Percentiles rank a stretch among this genome's conserved stretches.
These are phyloP conservation scores for Eulemur rufifrons DNA, from an alignment of 2,113 vertebrate species.

Conservation along the genomic window DNA sequence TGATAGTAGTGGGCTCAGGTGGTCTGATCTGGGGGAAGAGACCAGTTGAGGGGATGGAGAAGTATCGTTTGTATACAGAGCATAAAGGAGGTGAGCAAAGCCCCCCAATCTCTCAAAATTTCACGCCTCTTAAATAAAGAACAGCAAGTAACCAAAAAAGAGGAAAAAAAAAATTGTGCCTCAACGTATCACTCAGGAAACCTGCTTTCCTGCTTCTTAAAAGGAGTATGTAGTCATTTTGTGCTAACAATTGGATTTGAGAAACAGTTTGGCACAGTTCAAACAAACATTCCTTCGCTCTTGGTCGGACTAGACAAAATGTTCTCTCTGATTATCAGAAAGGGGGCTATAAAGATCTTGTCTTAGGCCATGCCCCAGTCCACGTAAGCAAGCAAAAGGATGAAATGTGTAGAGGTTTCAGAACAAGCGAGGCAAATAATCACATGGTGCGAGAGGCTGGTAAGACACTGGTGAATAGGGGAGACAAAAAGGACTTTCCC, in stretches of 20 bases:
- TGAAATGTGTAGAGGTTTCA: conserved; percentile 90
- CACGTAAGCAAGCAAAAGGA: conserved; percentile 88
- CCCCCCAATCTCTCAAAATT: conserved; percentile 77
- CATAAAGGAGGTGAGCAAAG: conserved; percentile 72
- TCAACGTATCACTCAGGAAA: conserved; percentile 80
- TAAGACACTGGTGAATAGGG: conserved; percentile 90
- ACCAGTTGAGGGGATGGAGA: background rate
- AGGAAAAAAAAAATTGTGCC: conserved; percentile 74
- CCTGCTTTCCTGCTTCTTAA: conserved; percentile 84
- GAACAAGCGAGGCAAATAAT: conserved; percentile 88
- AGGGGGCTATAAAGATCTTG: conserved; percentile 85
- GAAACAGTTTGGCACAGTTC: conserved; percentile 91
- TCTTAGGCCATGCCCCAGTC: conserved; percentile 87
- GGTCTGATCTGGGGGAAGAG: conserved; percentile 48
- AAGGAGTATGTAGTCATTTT: conserved; percentile 82
- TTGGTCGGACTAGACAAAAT: conserved; percentile 85
- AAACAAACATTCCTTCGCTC: conserved; percentile 85
- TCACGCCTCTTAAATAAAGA: conserved; percentile 82
- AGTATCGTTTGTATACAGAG: conserved; percentile 34
- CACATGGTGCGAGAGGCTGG: conserved; percentile 89
- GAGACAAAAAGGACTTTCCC: conserved; percentile 87
- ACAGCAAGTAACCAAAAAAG: conserved; percentile 79
- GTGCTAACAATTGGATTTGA: conserved; percentile 85
- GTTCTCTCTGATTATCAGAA: conserved; percentile 87
- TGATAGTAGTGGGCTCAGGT: conserved; percentile 62